Conservation (phyloP, 2,113 vertebrate genomes). For the Triplophysa dalaica region DNA sequence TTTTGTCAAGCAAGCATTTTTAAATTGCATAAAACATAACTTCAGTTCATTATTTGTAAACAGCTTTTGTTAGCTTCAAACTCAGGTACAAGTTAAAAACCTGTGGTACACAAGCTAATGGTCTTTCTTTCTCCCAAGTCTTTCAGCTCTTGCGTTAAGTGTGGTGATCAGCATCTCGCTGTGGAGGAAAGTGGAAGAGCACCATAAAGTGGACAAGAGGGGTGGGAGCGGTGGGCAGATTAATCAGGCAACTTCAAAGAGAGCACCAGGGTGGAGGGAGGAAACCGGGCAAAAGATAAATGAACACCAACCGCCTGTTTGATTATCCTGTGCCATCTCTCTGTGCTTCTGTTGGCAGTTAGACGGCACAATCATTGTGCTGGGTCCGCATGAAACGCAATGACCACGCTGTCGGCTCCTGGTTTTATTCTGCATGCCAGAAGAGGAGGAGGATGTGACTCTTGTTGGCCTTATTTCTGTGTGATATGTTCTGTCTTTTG, state of each 20-base stretch:
- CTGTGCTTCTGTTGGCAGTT: constrained; percentile 65
- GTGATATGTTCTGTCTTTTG: background rate
- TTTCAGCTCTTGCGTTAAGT: background rate
- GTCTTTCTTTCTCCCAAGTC: background rate
- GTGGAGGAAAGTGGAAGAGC: background rate
- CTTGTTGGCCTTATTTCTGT: background rate
- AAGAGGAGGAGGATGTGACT: constrained; percentile 33
- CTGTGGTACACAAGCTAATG: too few relatives aligned
- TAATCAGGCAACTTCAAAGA: constrained; percentile 77
- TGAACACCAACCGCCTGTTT: constrained; percentile 67
- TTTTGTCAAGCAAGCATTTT: too few relatives aligned
- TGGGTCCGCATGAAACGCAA: constrained; percentile 61
- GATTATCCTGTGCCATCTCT: constrained; percentile 63
- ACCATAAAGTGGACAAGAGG: constrained; percentile 22
- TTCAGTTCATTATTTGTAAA: too few relatives aligned
- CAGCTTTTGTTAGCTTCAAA: too few relatives aligned
- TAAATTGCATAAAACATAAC: too few relatives aligned
- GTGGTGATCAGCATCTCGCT: constrained; percentile 25
- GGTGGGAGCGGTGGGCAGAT: constrained; percentile 63
- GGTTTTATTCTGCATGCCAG: constrained; percentile 45
- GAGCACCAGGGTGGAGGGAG: constrained; percentile 59
- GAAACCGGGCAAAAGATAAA: constrained; percentile 56
- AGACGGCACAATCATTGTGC: constrained; percentile 67
- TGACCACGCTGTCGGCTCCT: constrained; percentile 50
- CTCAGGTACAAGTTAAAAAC: too few relatives aligned